Conservation (phyloP, 1,140 invertebrate genomes). For the Drosophila pandora region DNA sequence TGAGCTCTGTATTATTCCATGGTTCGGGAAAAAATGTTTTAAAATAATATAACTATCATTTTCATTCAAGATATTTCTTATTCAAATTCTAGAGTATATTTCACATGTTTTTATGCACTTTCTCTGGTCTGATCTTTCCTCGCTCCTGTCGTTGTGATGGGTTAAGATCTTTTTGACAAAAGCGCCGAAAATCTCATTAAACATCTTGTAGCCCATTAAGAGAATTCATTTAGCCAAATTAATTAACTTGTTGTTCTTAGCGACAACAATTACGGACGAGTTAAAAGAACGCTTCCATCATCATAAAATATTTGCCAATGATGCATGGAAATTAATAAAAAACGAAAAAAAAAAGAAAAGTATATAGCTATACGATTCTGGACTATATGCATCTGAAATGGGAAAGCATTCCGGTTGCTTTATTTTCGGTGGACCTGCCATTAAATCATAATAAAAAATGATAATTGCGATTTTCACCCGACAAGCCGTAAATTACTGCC, state of each 20-base stretch:
- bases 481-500: constrained; percentile 65
- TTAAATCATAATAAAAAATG: constrained; percentile 82
- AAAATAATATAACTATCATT: too few species aligned
- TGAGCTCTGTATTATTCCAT: too few species aligned
- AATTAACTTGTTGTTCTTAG: constrained; percentile 80
- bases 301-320: constrained; percentile 77
- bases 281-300: constrained; percentile 81
- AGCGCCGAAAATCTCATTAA: constrained; percentile 72
- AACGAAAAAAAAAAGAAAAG: constrained; percentile 49
- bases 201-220: constrained; percentile 80
- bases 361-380: constrained; percentile 4
- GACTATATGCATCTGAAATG: constrained; percentile 17
- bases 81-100: constrained; percentile 1
- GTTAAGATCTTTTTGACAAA: constrained; percentile 55
- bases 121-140: constrained; percentile 4
- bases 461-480: constrained; percentile 79
- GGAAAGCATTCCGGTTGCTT: constrained; percentile 28
- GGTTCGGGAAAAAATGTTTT: too few species aligned
- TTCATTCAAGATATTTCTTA: not conserved
- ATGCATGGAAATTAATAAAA: constrained; percentile 80
- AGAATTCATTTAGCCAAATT: constrained; percentile 75
- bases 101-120: not conserved
- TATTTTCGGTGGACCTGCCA: constrained; percentile 39
- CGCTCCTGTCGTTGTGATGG: not conserved
- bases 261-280: constrained; percentile 74